Evolutionary conservation across 1,140 invertebrate genomes (phyloP).

Genomic region (Nasonia vitripennis): DNA sequence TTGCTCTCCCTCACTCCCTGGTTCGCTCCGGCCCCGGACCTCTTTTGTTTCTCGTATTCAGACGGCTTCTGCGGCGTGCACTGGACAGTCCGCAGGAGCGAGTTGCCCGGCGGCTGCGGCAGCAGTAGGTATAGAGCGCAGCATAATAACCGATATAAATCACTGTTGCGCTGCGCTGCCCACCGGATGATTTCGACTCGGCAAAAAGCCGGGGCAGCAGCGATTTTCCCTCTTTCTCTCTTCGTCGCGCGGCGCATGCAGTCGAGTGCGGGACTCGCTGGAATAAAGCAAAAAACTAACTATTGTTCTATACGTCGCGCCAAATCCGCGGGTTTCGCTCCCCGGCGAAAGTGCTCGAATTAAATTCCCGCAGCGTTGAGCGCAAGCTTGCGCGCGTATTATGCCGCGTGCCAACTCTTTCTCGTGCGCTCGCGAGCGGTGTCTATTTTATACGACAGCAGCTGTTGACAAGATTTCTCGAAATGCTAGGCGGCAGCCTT

Average conservation of each 20-base stretch:
- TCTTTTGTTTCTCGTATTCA: conserved; percentile 35
- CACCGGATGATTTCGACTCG: conserved; percentile 38
- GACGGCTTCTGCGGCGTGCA: conserved; percentile 17
- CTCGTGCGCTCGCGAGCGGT: not conserved
- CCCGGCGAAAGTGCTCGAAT: conserved; percentile 14
- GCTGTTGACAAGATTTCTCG: not conserved
- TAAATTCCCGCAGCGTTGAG: not conserved
- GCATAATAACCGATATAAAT: conserved; percentile 52
- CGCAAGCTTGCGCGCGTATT: not conserved
- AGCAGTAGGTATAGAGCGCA: not conserved
- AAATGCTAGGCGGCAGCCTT: too few species aligned
- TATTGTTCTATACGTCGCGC: conserved; percentile 21
- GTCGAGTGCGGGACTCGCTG: not conserved
- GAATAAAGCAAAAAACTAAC: conserved; percentile 26
- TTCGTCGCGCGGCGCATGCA: not conserved
- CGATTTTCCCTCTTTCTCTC: conserved; percentile 13
- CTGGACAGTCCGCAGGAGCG: conserved; percentile 15
- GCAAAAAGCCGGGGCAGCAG: conserved; percentile 2
- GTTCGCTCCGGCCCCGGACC: not conserved
- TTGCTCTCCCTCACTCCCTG: not conserved
- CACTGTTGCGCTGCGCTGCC: conserved; percentile 32
- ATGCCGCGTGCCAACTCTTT: not conserved
- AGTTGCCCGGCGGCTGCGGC: not conserved
- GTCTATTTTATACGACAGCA: not conserved
- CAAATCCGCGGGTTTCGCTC: not conserved